phyloP scores from a whole-genome alignment of 2,888 invertebrate genomes.

The Villa cingulata region DNA sequence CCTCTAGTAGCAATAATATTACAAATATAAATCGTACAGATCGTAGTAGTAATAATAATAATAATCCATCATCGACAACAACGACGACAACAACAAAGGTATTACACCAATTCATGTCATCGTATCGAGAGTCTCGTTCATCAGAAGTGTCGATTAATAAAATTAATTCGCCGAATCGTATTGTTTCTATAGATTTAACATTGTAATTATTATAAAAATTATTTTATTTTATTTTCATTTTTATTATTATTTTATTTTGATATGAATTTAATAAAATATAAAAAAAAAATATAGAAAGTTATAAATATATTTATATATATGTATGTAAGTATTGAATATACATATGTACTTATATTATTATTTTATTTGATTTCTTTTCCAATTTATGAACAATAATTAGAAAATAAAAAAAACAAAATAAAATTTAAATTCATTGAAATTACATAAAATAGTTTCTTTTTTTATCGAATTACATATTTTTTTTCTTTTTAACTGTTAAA shows the following conservation, averaged over 20 bases:
- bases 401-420: too few species aligned
- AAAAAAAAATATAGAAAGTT: too few species aligned
- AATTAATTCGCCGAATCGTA: conserved; percentile 23
- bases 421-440: too few species aligned
- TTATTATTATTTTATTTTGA: background rate
- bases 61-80: conserved; percentile 6
- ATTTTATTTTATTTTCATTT: background rate
- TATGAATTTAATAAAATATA: background rate
- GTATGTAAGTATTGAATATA: too few species aligned
- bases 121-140: background rate
- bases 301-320: too few species aligned
- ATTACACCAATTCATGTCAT: background rate
- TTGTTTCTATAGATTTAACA: conserved; percentile 33
- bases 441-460: too few species aligned
- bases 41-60: conserved; percentile 14
- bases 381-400: too few species aligned
- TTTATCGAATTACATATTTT: too few species aligned
- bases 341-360: too few species aligned
- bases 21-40: conserved; percentile 13
- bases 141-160: conserved; percentile 11
- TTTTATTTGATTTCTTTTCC: too few species aligned
- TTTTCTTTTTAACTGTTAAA: too few species aligned
- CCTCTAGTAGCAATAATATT: conserved; percentile 8
- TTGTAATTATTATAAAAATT: conserved; percentile 18
- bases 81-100: background rate